A percentile compares a stretch with the other conserved stretches of the same genome.
Evolutionary conservation across 2,888 invertebrate genomes (phyloP).

Genomic region (Alentia gelatinosa): DNA sequence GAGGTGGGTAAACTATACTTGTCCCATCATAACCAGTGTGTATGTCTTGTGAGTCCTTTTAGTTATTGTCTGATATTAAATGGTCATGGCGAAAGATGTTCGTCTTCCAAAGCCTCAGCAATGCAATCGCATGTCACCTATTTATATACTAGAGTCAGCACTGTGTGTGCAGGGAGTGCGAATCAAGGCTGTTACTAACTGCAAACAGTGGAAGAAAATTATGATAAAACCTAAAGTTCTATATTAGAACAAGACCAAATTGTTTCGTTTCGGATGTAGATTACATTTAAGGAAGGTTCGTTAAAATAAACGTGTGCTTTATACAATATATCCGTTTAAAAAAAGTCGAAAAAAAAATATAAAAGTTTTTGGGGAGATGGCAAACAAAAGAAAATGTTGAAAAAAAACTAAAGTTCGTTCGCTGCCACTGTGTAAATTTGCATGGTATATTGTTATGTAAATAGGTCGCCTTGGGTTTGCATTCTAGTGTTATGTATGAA

Average conservation of each 20-base stretch:
- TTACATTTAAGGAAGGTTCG: no score
- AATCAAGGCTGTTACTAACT: neutral
- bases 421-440: constrained; percentile 35
- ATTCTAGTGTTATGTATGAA: neutral
- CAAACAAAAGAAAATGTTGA: neutral
- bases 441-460: constrained; percentile 1
- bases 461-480: constrained; percentile 11
- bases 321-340: no score
- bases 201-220: neutral
- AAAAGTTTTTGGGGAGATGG: neutral
- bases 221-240: neutral
- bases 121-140: constrained; percentile 4
- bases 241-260: neutral
- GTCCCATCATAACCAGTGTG: neutral
- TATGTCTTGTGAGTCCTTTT: neutral
- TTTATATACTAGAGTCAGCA: constrained; percentile 13
- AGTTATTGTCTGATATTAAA: constrained; percentile 6
- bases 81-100: constrained; percentile 1
- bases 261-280: neutral
- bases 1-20: neutral
- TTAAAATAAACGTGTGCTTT: no score
- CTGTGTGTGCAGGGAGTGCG: neutral
- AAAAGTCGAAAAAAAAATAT: no score
- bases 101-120: constrained; percentile 15
- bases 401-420: neutral